Conservation (phyloP, 1,140 invertebrate genomes). For the Drosophila teissieri region DNA sequence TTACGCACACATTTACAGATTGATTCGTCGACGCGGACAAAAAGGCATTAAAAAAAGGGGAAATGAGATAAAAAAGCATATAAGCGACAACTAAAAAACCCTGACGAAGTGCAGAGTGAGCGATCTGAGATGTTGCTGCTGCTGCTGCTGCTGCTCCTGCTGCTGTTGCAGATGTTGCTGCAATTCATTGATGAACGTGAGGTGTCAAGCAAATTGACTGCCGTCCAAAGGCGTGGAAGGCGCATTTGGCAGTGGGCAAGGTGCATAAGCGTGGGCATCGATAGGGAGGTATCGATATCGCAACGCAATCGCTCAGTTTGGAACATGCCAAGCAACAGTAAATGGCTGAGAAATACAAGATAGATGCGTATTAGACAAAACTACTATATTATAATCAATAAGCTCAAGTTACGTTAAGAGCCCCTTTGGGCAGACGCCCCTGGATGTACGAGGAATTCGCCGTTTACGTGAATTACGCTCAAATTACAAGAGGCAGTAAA, state of each 20-base stretch:
- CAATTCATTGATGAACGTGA: slow-evolving; percentile 78
- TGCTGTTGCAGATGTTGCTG: slow-evolving; percentile 2
- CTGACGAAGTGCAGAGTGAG: slow-evolving; percentile 49
- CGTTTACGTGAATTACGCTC: slow-evolving; percentile 77
- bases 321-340: not conserved
- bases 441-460: slow-evolving; percentile 47
- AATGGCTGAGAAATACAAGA: no score
- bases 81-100: slow-evolving; percentile 4
- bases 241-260: not conserved
- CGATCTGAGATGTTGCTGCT: slow-evolving; percentile 35
- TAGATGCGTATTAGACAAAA: no score
- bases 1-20: slow-evolving; percentile 82
- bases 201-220: slow-evolving; percentile 81
- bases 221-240: slow-evolving; percentile 41
- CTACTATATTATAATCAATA: no score
- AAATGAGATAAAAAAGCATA: not conserved
- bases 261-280: no score
- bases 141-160: not conserved
- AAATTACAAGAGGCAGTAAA: slow-evolving; percentile 66
- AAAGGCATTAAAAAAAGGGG: slow-evolving; percentile 13
- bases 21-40: slow-evolving; percentile 58
- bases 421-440: slow-evolving; percentile 4
- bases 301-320: not conserved
- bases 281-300: not conserved
- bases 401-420: no score